Evolutionary conservation across 1,140 invertebrate genomes (phyloP).

Genomic region (Camponotus pennsylvanicus): DNA sequence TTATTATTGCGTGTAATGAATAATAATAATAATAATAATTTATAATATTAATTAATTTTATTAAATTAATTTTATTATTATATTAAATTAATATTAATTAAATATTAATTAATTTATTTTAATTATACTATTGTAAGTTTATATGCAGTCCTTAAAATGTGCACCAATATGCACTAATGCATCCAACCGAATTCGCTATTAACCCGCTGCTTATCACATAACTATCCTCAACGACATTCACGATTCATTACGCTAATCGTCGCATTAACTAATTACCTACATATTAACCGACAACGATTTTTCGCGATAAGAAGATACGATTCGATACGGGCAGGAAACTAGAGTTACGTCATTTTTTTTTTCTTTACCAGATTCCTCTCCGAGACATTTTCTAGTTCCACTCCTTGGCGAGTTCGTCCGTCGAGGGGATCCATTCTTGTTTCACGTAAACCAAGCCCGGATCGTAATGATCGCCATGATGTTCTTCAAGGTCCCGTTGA

Average conservation of each 20-base stretch:
- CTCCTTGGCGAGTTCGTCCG: constrained; percentile 81
- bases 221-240: background rate
- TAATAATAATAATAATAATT: no score
- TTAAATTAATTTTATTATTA: no score
- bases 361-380: constrained; percentile 24
- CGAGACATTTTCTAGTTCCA: constrained; percentile 76
- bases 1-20: no score
- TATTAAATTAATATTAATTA: no score
- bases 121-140: no score
- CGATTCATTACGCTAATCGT: constrained; percentile 23
- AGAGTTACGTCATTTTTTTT: constrained; percentile 6
- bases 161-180: no score
- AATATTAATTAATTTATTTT: no score
- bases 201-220: background rate
- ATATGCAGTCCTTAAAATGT: no score
- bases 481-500: constrained; percentile 77
- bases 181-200: no score
- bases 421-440: constrained; percentile 83
- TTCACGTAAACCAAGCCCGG: constrained; percentile 83
- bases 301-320: constrained; percentile 3
- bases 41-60: no score
- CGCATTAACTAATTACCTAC: constrained; percentile 25
- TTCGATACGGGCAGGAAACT: background rate
- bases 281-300: constrained; percentile 3
- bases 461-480: constrained; percentile 72